Evolutionary conservation across 2,888 invertebrate genomes (phyloP), one percentile per base, ranked within the genome.

Genomic region (Lasioglossum marginatum): DNA sequence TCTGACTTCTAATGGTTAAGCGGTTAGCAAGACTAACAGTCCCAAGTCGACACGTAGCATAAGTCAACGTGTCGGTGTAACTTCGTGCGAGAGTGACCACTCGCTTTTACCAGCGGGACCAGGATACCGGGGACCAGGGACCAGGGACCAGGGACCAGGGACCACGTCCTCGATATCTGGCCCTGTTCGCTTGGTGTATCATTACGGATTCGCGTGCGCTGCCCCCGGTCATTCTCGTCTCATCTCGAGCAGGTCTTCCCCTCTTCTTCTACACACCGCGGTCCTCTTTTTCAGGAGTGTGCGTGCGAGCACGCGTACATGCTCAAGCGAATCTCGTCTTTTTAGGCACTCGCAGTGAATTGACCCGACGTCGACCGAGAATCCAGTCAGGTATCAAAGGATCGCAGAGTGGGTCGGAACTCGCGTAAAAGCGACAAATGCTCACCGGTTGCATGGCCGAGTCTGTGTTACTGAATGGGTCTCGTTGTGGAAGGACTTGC

Each of bases 141-240:
- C 60, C 60, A 27, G 19, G 66, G 34, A 77, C 75, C 75, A 71
- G 73, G 52, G 63, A 63, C 63, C 63, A 31, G 37, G 68, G 37
- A 76, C 75, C 75, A 71, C 87, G 76, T 81, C 87, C 73, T 76
- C 86, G 76, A 83, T 86, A 82, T 81, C 82, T 71, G 48, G 83
- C 77, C 85, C 81, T 79, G 87, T 83, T 85, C 81, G 72, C 77
- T 70, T 88, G 91, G 91, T 92, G 91, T 93, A 93, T 93, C 93
- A 93, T 93, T 93, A 93, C 91, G 92, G 87, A 93, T 92, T 93
- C 93, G 93, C 93, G 93, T 93, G 93, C 93, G 92, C 93, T 92
- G 93, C 93, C 93, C 88, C 93, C 92, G 93, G 93, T 93, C 92
- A 93, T 93, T 93, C 93, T 93, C 93, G 93, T 93, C 93, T 91